A percentile compares a stretch with the other conserved stretches of the same genome.
phyloP scores from a whole-genome alignment of 1,140 invertebrate species.

The Drosophila pseudoananassae region DNA sequence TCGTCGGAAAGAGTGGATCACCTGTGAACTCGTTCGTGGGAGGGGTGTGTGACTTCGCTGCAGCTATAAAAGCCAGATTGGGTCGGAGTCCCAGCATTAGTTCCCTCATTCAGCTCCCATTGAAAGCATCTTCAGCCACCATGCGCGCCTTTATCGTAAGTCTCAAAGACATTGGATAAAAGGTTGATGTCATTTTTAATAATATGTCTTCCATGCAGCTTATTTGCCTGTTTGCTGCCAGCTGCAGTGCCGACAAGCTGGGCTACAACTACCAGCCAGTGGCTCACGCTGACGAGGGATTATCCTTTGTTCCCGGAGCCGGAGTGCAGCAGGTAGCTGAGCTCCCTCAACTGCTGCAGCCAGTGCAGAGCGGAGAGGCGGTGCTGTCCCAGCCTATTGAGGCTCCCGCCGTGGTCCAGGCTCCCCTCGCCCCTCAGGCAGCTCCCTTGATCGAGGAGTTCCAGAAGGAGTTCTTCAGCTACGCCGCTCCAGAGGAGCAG shows the following conservation, averaged over 20 bases:
- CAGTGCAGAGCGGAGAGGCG: constrained; percentile 60
- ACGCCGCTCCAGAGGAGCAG: constrained; percentile 73
- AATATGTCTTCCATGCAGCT: constrained; percentile 18
- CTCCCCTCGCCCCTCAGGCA: constrained; percentile 25
- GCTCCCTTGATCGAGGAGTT: constrained; percentile 60
- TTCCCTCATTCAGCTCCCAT: constrained; percentile 47
- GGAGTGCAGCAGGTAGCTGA: constrained; percentile 12
- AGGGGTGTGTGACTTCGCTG: constrained; percentile 13
- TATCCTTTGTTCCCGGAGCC: constrained; percentile 59
- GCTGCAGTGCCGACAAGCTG: constrained; percentile 63
- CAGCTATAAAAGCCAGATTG: constrained; percentile 59
- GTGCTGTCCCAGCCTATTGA: constrained; percentile 65
- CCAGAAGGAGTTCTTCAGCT: constrained; percentile 76
- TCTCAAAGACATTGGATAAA: neutral
- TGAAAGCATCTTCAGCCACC: constrained; percentile 28
- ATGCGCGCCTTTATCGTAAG: constrained; percentile 77
- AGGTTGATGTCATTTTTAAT: neutral
- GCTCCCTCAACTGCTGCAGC: constrained; percentile 10
- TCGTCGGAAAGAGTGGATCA: constrained; percentile 32
- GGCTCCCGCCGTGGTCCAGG: constrained; percentile 12
- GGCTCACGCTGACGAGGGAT: constrained; percentile 62
- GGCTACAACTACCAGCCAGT: constrained; percentile 76
- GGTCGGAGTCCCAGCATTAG: constrained; percentile 52
- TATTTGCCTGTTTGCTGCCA: constrained; percentile 67
- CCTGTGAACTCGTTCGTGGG: constrained; percentile 32